Percentiles rank a stretch among this genome's conserved stretches.
These are phyloP conservation scores for Dromius quadrimaculatus DNA, from an alignment of 2,888 invertebrate species.

Conservation along the genomic window DNA sequence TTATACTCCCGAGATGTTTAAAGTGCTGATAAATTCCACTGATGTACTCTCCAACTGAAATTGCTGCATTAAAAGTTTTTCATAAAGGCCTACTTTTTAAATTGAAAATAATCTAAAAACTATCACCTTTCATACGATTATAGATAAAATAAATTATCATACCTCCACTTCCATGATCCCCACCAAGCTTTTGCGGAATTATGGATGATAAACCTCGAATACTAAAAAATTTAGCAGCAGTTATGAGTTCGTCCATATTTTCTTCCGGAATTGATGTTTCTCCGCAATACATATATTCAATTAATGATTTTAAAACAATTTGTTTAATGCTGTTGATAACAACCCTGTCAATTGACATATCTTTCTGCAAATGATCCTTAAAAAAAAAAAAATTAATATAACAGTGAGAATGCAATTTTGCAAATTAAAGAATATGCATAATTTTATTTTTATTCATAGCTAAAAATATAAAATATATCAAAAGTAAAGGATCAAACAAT, in stretches of 20 bases:
- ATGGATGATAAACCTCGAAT: constrained; percentile 73
- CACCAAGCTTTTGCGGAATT: constrained; percentile 69
- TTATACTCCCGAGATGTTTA: too few relatives aligned
- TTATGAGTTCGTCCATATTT: constrained; percentile 76
- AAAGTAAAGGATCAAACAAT: too few relatives aligned
- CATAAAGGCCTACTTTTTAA: too few relatives aligned
- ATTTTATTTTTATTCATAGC: too few relatives aligned
- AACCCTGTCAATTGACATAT: constrained; percentile 71
- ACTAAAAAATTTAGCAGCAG: constrained; percentile 79
- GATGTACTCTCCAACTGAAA: too few relatives aligned
- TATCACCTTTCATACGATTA: constrained; percentile 67
- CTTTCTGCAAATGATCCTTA: constrained; percentile 72
- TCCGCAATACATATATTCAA: constrained; percentile 84
- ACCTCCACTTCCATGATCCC: not conserved
- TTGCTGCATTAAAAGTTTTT: too few relatives aligned
- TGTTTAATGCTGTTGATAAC: constrained; percentile 78
- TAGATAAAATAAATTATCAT: not conserved
- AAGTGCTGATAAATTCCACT: too few relatives aligned
- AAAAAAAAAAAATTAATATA: constrained; percentile 15
- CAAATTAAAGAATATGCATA: too few relatives aligned
- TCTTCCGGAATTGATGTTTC: constrained; percentile 79
- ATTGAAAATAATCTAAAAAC: too few relatives aligned
- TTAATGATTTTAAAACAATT: constrained; percentile 76
- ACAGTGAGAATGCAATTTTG: too few relatives aligned
- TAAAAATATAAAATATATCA: too few relatives aligned